phyloP scores from a whole-genome alignment of 1,140 invertebrate genomes.

The Phymastichus coffea region DNA sequence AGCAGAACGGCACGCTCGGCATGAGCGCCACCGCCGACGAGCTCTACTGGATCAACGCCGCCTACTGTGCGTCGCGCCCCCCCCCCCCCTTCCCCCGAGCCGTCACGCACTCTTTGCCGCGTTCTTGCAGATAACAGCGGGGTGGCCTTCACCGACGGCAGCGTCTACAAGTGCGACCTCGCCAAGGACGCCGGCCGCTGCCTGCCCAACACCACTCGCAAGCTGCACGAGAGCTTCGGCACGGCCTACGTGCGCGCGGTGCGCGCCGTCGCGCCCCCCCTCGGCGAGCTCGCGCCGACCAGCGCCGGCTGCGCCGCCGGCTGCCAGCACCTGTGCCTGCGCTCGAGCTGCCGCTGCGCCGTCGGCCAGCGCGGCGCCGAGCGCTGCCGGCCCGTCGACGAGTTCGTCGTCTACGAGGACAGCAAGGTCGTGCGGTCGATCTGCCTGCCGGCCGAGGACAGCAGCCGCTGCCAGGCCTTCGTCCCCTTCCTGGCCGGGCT shows the following conservation, averaged over 20 bases:
- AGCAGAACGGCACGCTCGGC: conserved; percentile 70
- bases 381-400: not conserved
- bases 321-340: not conserved
- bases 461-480: not conserved
- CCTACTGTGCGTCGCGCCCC: conserved; percentile 39
- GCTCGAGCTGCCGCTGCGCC: not conserved
- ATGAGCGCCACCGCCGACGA: conserved; percentile 60
- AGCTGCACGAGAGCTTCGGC: not conserved
- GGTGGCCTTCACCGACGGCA: conserved; percentile 4
- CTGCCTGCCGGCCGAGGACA: not conserved
- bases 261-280: not conserved
- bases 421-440: not conserved
- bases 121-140: not conserved
- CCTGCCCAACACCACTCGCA: not conserved
- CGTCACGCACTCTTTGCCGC: too few relatives aligned
- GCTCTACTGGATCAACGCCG: conserved; percentile 58
- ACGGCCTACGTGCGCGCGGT: not conserved
- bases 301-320: too few relatives aligned
- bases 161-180: conserved; percentile 5
- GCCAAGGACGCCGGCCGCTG: not conserved
- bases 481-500: not conserved
- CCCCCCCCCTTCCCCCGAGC: too few relatives aligned
- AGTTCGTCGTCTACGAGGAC: conserved; percentile 9
- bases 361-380: not conserved
- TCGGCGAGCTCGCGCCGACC: not conserved